These are phyloP conservation scores for Oenanthe melanoleuca DNA, from an alignment of 2,113 vertebrate genomes.

Conservation along the genomic window DNA sequence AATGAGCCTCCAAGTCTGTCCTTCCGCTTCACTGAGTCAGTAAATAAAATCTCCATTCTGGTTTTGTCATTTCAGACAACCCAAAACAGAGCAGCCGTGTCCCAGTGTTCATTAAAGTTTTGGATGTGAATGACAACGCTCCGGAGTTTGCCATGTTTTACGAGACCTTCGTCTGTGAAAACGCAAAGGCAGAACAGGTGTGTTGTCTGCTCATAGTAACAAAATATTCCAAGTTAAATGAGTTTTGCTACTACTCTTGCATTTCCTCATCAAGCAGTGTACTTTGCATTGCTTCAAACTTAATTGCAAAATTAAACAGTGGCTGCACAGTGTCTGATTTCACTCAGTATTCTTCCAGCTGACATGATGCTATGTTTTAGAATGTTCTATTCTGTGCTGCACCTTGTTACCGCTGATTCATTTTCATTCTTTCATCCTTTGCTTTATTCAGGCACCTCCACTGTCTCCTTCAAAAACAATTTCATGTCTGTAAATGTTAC, in stretches of 20 bases:
- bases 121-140: conserved; percentile 95
- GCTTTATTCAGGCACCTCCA: background rate
- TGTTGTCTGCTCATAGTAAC: background rate
- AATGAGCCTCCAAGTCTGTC: background rate
- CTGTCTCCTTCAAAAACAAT: background rate
- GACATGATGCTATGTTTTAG: background rate
- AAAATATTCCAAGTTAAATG: background rate
- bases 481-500: background rate
- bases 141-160: conserved; percentile 90
- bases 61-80: conserved; percentile 80
- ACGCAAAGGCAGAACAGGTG: conserved; percentile 93
- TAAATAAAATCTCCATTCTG: conserved; percentile 35
- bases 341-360: background rate
- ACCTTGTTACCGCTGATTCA: background rate
- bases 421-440: background rate
- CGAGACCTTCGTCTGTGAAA: conserved; percentile 94
- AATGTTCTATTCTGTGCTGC: background rate
- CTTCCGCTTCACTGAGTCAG: background rate
- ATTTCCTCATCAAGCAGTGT: background rate
- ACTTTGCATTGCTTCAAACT: background rate
- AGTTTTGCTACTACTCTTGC: background rate
- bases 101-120: conserved; percentile 87
- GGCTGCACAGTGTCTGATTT: background rate
- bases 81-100: conserved; percentile 86
- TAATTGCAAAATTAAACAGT: conserved; percentile 32